phyloP scores from a whole-genome alignment of 2,888 invertebrate genomes.

The Philaethria dido region DNA sequence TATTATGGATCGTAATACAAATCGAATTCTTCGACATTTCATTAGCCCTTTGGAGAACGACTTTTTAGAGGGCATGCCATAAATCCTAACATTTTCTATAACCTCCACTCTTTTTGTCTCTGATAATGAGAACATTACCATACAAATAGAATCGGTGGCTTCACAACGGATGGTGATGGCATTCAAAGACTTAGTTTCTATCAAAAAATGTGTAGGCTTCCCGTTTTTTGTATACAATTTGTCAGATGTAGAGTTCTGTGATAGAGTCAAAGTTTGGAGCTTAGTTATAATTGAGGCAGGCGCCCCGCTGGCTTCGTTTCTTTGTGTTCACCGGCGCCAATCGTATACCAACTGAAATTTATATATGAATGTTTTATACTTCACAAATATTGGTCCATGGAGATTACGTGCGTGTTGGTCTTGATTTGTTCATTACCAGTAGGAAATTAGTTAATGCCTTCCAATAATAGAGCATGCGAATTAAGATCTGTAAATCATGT shows the following conservation, averaged over 20 bases:
- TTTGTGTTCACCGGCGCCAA: constrained; percentile 64
- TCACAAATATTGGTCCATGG: constrained; percentile 64
- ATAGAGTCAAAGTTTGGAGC: constrained; percentile 53
- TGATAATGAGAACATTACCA: constrained; percentile 80
- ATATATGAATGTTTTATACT: constrained; percentile 56
- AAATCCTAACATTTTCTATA: constrained; percentile 60
- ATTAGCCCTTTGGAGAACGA: constrained; percentile 50
- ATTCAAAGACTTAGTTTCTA: constrained; percentile 11
- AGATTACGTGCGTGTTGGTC: constrained; percentile 42
- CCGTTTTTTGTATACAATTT: constrained; percentile 18
- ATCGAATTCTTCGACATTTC: constrained; percentile 43
- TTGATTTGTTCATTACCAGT: constrained; percentile 48
- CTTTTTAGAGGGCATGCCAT: constrained; percentile 54
- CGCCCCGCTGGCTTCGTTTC: constrained; percentile 71
- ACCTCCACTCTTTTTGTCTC: constrained; percentile 71
- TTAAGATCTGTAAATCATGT: constrained; percentile 5
- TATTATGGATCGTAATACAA: constrained; percentile 37
- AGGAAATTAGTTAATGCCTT: constrained; percentile 36
- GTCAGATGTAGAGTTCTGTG: constrained; percentile 30
- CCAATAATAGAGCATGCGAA: constrained; percentile 18
- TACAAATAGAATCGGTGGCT: constrained; percentile 73
- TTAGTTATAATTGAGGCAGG: constrained; percentile 73
- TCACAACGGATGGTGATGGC: not conserved
- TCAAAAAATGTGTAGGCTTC: not conserved
- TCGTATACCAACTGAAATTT: constrained; percentile 48